Base-by-base conservation (phyloP, 2,113 vertebrate species). In the Scalopus aquaticus region DNA sequence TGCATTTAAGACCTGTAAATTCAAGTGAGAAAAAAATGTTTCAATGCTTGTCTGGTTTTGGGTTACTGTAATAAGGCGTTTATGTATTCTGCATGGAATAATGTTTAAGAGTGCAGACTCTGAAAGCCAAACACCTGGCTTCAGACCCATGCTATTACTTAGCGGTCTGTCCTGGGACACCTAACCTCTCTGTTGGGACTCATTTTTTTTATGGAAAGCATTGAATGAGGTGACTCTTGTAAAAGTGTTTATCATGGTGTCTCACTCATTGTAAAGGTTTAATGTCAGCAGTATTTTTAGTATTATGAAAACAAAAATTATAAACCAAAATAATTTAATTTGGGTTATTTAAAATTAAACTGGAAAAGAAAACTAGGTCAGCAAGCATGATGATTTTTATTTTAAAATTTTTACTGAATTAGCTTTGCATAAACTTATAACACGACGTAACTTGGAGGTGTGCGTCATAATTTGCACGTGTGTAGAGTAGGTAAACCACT, bases 61-160 rank as follows among this genome's bases (percentile, higher is more conserved):
- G 37, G 4, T 81, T 81, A 84, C 84, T 90, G 85, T 85, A 93
- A 74, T 30, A 35, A 95, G 42, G 54, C 8, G 12, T 37, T 81
- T 88, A 42, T 90, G 65, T 15, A 58, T 86, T 92, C 87, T 89
- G 67, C 76, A 42, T 51, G 10, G 64, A 64, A 13, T 56, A 67
- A 32, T 83, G 32, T n/a, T 85, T 95, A 81, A 11, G 4, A 69
- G 42, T 54, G 11, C 19, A 69, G 37, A 58, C 8, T 51, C n/a
- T 90, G 19, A 22, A 65, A 6, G 69, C 17, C 37, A 74, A 72
- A 72, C 67, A 35, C 3, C 22, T 84, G 15, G 37, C 30, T 91
- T 84, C 28, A 44, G 3, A 62, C 42, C 35, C 15, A 62, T 42
- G 60, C 10, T 13, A 6, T 42, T 37, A 60, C 39, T 88, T 58